phyloP scores from a whole-genome alignment of 2,888 invertebrate species.

The Microplitis manilae region DNA sequence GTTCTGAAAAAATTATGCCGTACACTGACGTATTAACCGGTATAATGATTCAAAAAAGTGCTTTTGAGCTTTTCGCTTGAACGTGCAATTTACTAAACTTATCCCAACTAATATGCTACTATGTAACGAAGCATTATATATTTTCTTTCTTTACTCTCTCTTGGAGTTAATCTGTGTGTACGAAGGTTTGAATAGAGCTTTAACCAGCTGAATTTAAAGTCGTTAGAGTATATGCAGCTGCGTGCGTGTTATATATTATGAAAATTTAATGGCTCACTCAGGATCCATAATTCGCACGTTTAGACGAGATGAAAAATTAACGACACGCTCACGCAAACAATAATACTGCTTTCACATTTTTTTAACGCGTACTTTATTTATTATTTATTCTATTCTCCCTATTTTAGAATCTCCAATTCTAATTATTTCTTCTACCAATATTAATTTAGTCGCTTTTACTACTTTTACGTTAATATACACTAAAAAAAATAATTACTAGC shows the following conservation, averaged over 20 bases:
- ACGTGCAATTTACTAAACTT: not conserved
- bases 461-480: not conserved
- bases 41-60: not conserved
- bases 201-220: not conserved
- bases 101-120: conserved; percentile 6
- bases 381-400: conserved; percentile 10
- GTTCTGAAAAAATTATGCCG: not conserved
- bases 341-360: conserved; percentile 18
- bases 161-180: not conserved
- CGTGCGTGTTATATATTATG: conserved; percentile 27
- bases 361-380: conserved; percentile 23
- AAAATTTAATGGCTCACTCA: conserved; percentile 35
- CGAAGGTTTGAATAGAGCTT: conserved; percentile 5
- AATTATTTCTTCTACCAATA: conserved; percentile 16
- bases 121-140: not conserved
- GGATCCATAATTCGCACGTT: conserved; percentile 34
- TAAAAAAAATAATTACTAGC: no score
- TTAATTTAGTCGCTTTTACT: not conserved
- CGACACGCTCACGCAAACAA: conserved; percentile 30
- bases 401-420: conserved; percentile 20
- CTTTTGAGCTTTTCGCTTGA: not conserved
- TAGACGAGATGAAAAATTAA: conserved; percentile 40
- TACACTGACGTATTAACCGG: not conserved
- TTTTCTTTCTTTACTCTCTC: not conserved
- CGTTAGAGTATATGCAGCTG: not conserved